phyloP scores from a whole-genome alignment of 2,888 invertebrate genomes.

The Synanthedon myopaeformis region DNA sequence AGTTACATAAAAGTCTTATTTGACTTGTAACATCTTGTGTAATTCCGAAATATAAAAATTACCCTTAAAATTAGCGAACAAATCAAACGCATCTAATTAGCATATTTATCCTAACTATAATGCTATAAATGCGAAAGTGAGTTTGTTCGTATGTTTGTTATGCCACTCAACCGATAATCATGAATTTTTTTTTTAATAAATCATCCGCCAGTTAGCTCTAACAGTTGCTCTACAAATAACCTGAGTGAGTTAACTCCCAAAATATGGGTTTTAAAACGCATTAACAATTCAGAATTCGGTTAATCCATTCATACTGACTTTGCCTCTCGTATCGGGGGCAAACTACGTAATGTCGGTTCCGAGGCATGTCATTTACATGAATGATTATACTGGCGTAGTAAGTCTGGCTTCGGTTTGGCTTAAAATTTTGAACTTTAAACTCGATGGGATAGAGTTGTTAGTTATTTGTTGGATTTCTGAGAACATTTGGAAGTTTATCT shows the following conservation, averaged over 20 bases:
- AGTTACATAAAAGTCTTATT: too few species aligned
- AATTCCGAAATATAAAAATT: too few species aligned
- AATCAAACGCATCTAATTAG: too few species aligned
- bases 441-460: slow-evolving; percentile 17
- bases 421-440: slow-evolving; percentile 22
- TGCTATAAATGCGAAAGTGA: too few species aligned
- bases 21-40: too few species aligned
- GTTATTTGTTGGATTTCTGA: slow-evolving; percentile 16
- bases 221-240: slow-evolving; percentile 1
- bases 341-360: slow-evolving; percentile 50
- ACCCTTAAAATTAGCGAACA: too few species aligned
- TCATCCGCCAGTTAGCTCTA: slow-evolving; percentile 1
- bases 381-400: slow-evolving; percentile 44
- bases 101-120: too few species aligned
- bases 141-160: too few species aligned
- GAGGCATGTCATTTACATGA: slow-evolving; percentile 58
- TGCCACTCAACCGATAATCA: too few species aligned
- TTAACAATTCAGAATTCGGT: slow-evolving; percentile 33
- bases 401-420: slow-evolving; percentile 8
- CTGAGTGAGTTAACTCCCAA: slow-evolving; percentile 3
- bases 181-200: not conserved
- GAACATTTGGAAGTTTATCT: slow-evolving; percentile 43
- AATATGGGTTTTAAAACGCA: slow-evolving; percentile 27
- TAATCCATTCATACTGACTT: slow-evolving; percentile 46
- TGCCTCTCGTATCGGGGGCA: slow-evolving; percentile 37